These are phyloP conservation scores for Lontra canadensis DNA, from an alignment of 2,113 vertebrate species.

Conservation along the genomic window DNA sequence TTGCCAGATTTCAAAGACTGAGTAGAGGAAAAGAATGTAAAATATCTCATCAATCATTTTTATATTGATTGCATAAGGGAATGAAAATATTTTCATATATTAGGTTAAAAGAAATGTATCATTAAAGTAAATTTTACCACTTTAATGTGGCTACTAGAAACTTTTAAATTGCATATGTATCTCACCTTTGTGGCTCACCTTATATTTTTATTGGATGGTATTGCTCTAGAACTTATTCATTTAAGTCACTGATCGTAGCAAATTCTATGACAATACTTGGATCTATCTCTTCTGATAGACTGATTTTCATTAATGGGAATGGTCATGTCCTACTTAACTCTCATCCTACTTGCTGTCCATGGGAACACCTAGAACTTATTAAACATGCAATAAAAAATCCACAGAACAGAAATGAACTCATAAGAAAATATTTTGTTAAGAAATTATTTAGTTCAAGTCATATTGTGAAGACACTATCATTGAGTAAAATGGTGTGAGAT, in stretches of 20 bases:
- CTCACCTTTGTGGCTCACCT: not conserved
- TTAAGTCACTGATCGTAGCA: not conserved
- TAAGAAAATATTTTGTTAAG: not conserved
- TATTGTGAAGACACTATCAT: not conserved
- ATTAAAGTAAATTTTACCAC: not conserved
- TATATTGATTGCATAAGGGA: not conserved
- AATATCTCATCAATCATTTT: not conserved
- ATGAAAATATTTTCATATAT: not conserved
- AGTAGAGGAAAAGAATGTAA: not conserved
- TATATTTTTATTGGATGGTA: not conserved
- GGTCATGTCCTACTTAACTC: not conserved
- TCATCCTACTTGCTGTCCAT: not conserved
- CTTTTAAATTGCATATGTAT: not conserved
- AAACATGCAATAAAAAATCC: not conserved
- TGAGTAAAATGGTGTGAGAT: not conserved
- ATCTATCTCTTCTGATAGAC: not conserved
- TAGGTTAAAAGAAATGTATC: not conserved
- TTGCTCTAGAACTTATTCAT: not conserved
- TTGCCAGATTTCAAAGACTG: not conserved
- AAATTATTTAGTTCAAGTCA: not conserved
- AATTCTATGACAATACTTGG: not conserved
- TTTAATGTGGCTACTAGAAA: not conserved
- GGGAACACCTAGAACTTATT: not conserved
- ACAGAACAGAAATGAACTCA: not conserved
- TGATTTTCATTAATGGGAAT: not conserved